These are phyloP conservation scores for Limnephilus auricula DNA, from an alignment of 2,888 invertebrate species.

Conservation along the genomic window DNA sequence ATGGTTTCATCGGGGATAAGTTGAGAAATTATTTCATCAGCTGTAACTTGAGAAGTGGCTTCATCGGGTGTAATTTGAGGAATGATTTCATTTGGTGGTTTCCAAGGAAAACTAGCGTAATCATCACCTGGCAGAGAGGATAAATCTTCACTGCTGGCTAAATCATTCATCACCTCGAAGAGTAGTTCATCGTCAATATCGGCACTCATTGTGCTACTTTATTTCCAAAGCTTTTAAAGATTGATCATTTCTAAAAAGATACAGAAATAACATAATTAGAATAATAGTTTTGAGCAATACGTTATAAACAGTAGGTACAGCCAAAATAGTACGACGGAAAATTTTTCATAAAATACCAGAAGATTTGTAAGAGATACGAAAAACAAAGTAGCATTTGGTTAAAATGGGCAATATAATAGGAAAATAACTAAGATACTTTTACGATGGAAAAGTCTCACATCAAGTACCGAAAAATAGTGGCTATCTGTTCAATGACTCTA, in stretches of 20 bases:
- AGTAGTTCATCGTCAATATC: background rate
- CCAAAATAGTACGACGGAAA: background rate
- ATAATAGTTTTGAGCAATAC: background rate
- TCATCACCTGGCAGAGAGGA: background rate
- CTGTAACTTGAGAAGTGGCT: no score
- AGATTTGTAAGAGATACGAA: background rate
- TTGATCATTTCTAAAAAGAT: background rate
- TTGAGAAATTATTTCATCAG: background rate
- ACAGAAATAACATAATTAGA: background rate
- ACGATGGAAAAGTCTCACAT: background rate
- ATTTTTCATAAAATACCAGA: background rate
- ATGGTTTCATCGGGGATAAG: background rate
- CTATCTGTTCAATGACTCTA: background rate
- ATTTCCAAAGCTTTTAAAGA: background rate
- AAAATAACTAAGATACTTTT: background rate
- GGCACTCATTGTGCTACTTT: background rate
- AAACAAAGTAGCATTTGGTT: no score
- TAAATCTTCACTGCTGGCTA: constrained; percentile 2
- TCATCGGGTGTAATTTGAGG: background rate
- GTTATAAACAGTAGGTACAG: background rate
- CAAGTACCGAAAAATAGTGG: background rate
- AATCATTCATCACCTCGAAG: background rate
- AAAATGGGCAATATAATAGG: no score
- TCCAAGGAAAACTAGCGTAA: background rate
- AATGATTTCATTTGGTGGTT: background rate